A percentile compares a stretch with the other conserved stretches of the same genome.
These are phyloP conservation scores for Orthonevra nobilis DNA, from an alignment of 2,888 invertebrate species.

Conservation along the genomic window DNA sequence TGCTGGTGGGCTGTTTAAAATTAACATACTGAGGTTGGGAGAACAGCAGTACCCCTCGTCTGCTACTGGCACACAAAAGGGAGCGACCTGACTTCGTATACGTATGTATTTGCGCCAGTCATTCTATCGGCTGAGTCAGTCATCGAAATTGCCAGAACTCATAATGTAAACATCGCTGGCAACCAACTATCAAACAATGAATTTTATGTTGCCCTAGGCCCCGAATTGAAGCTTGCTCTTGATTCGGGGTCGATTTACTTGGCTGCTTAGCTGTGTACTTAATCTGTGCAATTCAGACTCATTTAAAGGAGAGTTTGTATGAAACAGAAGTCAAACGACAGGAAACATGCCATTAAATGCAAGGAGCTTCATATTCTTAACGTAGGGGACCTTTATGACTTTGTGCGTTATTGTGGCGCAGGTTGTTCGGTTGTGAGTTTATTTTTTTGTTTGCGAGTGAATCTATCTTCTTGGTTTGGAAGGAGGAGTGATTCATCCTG, in stretches of 20 bases:
- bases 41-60: no score
- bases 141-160: constrained; percentile 32
- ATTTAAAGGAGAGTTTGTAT: constrained; percentile 14
- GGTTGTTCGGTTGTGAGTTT: neutral
- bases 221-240: constrained; percentile 6
- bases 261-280: constrained; percentile 4
- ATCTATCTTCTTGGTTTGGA: no score
- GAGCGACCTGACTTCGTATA: constrained; percentile 10
- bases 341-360: constrained; percentile 20
- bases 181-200: constrained; percentile 24
- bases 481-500: no score
- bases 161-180: constrained; percentile 32
- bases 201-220: constrained; percentile 45
- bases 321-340: neutral
- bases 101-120: constrained; percentile 6
- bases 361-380: no score
- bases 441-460: no score
- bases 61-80: constrained; percentile 10
- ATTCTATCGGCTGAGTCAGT: constrained; percentile 24
- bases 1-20: constrained; percentile 18
- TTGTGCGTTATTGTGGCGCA: neutral
- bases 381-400: no score
- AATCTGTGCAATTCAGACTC: neutral
- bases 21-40: no score
- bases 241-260: no score